Conservation (phyloP, 2,797 vertebrate species). For the Psittacula derbiana region DNA sequence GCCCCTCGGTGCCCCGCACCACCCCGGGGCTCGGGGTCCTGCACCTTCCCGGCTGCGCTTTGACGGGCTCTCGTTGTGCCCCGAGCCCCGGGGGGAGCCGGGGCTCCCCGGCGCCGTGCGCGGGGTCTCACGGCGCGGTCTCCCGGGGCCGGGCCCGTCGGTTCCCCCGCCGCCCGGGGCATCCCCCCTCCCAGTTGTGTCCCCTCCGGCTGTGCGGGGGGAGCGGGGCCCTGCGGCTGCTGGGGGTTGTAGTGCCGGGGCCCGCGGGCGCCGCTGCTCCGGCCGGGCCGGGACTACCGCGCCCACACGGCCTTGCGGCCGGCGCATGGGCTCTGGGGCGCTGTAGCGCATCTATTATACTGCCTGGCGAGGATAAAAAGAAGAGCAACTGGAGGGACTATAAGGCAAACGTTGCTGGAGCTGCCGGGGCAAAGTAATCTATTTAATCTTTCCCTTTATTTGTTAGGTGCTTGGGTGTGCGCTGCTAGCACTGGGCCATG, state of each 20-base stretch:
- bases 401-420: slow-evolving; percentile 79
- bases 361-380: slow-evolving; percentile 89
- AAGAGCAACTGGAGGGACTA: slow-evolving; percentile 80
- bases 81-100: too few species aligned
- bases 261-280: not conserved
- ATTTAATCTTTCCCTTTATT: slow-evolving; percentile 74
- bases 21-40: not conserved
- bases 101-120: too few species aligned
- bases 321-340: slow-evolving; percentile 85
- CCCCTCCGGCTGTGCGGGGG: slow-evolving; percentile 24
- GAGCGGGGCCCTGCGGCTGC: not conserved
- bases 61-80: not conserved
- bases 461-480: slow-evolving; percentile 48
- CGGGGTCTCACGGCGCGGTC: not conserved
- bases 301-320: slow-evolving; percentile 74
- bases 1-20: not conserved
- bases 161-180: not conserved
- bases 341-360: slow-evolving; percentile 91
- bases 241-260: slow-evolving; percentile 77
- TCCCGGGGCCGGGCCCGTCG: too few species aligned
- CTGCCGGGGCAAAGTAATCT: slow-evolving; percentile 81
- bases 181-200: not conserved
- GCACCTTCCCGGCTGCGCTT: not conserved
- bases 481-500: slow-evolving; percentile 38
- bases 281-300: slow-evolving; percentile 74